Evolutionary conservation across 1,140 invertebrate species (phyloP), one percentile per base, ranked within the genome.

Genomic region (Eciton burchellii): DNA sequence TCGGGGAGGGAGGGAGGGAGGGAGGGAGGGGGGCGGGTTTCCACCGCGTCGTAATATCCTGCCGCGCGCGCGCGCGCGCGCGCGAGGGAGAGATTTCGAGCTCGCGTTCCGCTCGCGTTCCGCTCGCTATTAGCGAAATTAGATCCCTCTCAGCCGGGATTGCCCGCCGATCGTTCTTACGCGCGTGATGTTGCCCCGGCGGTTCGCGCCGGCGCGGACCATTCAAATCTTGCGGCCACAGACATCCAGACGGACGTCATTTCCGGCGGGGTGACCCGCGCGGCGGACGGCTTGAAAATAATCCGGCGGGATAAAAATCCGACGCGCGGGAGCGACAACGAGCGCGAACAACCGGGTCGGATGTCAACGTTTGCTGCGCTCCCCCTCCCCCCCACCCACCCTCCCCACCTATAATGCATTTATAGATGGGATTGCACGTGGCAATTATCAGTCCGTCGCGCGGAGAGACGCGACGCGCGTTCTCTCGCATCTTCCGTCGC

Each of bases 121-220:
- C n/a, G n/a, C n/a, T n/a, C 35, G 35, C 24, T 79, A 79, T 79
- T 79, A 79, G 63, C 63, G 41, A 70, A 45, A 79, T 79, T 79
- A 79, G 63, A 79, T 79, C 70, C n/a, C n/a, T 70, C 68, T 35
- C 19, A 21, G n/a, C 24, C 19, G 43, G 4, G 35, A 19, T 16
- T 3, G 24, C 35, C n/a, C n/a, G n/a, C n/a, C n/a, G 74, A 12
- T 35, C 35, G 52, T 62, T 68, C 49, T 70, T 79, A 70, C 45
- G 43, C 45, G 43, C 29, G n/a, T n/a, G 41, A 70, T 68, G 56
- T 70, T 56, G 63, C 65, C n/a, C 70, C 56, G 74, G 49, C 6
- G 63, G 74, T 26, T 35, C 35, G 35, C n/a, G 21, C 63, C 16
- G 24, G 3, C 14, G 21, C 41, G 35, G n/a, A 45, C 16, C 74